Evolutionary conservation across 2,888 invertebrate species (phyloP), one percentile per base, ranked within the genome.

Genomic region (Microplitis manilae): DNA sequence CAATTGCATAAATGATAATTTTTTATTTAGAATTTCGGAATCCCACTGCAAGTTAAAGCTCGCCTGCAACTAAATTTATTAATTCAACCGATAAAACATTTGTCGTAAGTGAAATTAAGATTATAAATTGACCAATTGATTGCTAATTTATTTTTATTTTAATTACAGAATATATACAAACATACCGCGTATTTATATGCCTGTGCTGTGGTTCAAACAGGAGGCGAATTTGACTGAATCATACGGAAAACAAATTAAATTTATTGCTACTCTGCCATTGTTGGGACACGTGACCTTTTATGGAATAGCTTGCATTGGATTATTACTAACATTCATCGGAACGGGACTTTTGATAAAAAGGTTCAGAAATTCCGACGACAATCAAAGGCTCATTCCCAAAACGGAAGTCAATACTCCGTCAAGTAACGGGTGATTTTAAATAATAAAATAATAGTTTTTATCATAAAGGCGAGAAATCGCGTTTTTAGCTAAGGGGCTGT

Each of bases 201-300:
- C 96, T 2, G 93, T 94, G 91, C 91, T 96, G 86, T 95, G 95
- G 95, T 96, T 96, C 90, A 91, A 92, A 0, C 95, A 96, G 89
- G 91, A 92, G 81, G 93, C 94, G 68, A 86, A 89, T 68, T 88
- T 94, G 7, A 92, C 93, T 62, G 89, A 92, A 5, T 90, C 93
- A 39, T 92, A 94, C 83, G 93, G 94, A 0, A 83, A 84, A 1
- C 82, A 91, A 87, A 91, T 93, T 0, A 91, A 92, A 76, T 83
- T 91, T 5, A 89, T 94, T 0, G 86, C 93, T n/a, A 87, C 91
- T 7, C 81, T 94, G 71, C 91, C 93, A 0, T 87, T 90, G 73
- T 90, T 92, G 78, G 91, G 93, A 65, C 90, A 91, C 0, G 93
- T 92, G 82, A 92, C 91, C 0, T 91, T 93, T 6, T 93, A 91